Evolutionary conservation across 2,113 vertebrate species (phyloP), one percentile per base, ranked within the genome.

Genomic region (Dolichallabes microphthalmus): DNA sequence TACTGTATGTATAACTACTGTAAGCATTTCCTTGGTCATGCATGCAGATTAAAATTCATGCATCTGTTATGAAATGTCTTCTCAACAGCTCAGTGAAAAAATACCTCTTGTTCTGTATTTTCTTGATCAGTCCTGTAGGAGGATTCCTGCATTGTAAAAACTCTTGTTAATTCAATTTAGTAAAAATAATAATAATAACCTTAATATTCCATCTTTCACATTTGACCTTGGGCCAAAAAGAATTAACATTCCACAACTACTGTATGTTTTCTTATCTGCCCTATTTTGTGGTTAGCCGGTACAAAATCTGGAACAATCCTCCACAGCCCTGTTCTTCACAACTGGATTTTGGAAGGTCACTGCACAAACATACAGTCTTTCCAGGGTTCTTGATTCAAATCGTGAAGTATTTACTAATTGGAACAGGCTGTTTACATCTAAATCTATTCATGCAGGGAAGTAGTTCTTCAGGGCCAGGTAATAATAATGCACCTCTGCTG

Each of bases 311-410:
- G 58, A 60, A n/a, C 45, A 52, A 13, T 61, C 11, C 73, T 84
- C 60, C 45, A 50, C 45, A 84, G 71, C 53, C 39, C 11, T 15
- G 39, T 52, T 30, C 19, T 3, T 50, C 45, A 32, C 11, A 53
- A 64, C 35, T 55, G 30, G 12, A 25, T 69, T 69, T 82, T 45
- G 66, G 66, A 82, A 82, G 66, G 64, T 71, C 66, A 82, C 30
- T 7, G 17, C 17, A 30, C 50, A 68, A 19, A 10, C 27, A 14
- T 53, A 25, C 50, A 68, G 50, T 25, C 17, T 66, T 82, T 82
- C 50, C 27, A 50, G 55, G 1, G n/a, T 27, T 15, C 58, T 60
- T 64, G 25, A n/a, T 53, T 76, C 58, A 76, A 63, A 63, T 53
- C n/a, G 32, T 32, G 58, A 64, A 52, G 35, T 39, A 39, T 73